Percentiles rank a stretch among this genome's conserved stretches.
Conservation (phyloP, 1,140 invertebrate species). For the Goniozus legneri region DNA sequence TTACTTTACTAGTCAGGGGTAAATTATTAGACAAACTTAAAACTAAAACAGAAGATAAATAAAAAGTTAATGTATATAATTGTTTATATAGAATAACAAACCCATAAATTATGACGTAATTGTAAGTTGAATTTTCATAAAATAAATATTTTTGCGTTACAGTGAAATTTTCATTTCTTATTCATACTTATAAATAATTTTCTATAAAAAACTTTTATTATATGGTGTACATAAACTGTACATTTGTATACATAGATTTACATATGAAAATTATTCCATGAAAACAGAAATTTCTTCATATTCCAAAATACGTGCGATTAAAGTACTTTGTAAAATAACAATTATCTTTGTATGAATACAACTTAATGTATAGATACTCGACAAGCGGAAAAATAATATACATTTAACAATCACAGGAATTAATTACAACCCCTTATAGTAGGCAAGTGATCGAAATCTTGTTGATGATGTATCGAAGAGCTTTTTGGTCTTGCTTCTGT, state of each 20-base stretch:
- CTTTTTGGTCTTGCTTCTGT: constrained; percentile 47
- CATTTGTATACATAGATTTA: neutral
- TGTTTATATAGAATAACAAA: no score
- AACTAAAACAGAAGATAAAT: no score
- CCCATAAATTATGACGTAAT: no score
- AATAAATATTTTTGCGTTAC: no score
- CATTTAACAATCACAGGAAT: constrained; percentile 31
- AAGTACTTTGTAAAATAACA: neutral
- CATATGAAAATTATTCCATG: neutral
- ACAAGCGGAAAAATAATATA: constrained; percentile 8
- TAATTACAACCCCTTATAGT: constrained; percentile 61
- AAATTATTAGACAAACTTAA: no score
- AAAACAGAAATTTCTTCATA: neutral
- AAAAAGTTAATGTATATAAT: no score
- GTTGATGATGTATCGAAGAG: constrained; percentile 53
- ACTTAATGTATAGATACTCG: constrained; percentile 2
- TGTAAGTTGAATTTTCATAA: no score
- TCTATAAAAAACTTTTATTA: neutral
- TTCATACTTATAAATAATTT: neutral
- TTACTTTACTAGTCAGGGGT: no score
- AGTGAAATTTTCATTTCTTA: no score
- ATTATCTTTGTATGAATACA: neutral
- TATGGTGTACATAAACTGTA: neutral
- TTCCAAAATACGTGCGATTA: neutral
- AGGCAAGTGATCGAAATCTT: constrained; percentile 65